phyloP scores from a whole-genome alignment of 1,140 invertebrate species.

The Polypedilum pembai region DNA sequence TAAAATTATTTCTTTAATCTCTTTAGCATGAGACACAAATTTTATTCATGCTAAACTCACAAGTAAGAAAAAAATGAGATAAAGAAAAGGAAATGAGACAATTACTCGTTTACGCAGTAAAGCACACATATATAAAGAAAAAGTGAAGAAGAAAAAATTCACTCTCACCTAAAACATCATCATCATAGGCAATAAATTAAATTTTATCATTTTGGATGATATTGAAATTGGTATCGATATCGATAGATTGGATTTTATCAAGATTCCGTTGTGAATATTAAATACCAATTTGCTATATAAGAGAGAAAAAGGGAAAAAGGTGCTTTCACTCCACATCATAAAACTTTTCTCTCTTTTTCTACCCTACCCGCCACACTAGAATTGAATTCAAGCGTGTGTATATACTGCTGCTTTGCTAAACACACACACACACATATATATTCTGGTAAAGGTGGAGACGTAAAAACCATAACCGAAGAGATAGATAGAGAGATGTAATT shows the following conservation, averaged over 20 bases:
- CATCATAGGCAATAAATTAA: conserved; percentile 21
- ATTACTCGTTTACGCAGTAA: not conserved
- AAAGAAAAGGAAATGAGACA: too few relatives aligned
- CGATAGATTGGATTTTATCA: conserved; percentile 28
- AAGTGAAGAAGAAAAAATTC: too few relatives aligned
- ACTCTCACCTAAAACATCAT: not conserved
- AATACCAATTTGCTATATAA: conserved; percentile 26
- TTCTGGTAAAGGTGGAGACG: not conserved
- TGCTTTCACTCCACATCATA: not conserved
- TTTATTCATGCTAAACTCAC: too few relatives aligned
- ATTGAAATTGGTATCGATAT: conserved; percentile 9
- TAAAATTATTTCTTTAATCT: too few relatives aligned
- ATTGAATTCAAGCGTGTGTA: too few relatives aligned
- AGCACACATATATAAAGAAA: not conserved
- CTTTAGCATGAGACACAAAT: too few relatives aligned
- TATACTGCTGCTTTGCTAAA: too few relatives aligned
- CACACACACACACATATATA: too few relatives aligned
- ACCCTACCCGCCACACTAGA: too few relatives aligned
- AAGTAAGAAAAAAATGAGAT: too few relatives aligned
- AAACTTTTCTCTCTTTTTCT: not conserved
- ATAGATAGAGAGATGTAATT: conserved; percentile 15
- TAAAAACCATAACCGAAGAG: not conserved
- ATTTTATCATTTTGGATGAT: conserved; percentile 25
- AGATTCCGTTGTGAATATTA: conserved; percentile 25
- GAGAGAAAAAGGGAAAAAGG: not conserved